These are phyloP conservation scores for Struthidea cinerea DNA, from an alignment of 2,113 vertebrate genomes.

Conservation along the genomic window DNA sequence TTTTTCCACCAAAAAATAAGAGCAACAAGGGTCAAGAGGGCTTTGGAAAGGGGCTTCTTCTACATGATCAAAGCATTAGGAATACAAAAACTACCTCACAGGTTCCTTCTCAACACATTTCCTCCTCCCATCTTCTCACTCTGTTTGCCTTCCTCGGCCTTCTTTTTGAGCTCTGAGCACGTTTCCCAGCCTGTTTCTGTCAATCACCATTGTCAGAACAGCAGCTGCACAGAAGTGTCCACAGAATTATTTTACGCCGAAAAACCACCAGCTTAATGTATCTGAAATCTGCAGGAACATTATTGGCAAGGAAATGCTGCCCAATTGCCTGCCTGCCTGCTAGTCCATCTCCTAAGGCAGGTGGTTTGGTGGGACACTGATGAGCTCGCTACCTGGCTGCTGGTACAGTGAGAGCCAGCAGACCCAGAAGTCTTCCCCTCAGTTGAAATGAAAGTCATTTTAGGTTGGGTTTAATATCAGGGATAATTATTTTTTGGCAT, in stretches of 20 bases:
- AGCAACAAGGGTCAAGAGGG: background rate
- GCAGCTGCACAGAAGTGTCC: conserved; percentile 38
- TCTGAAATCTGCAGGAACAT: background rate
- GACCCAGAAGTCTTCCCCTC: background rate
- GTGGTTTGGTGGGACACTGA: background rate
- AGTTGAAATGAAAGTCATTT: background rate
- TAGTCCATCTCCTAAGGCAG: background rate
- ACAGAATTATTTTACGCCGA: background rate
- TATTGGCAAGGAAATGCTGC: background rate
- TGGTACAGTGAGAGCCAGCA: background rate
- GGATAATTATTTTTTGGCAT: background rate
- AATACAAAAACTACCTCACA: background rate
- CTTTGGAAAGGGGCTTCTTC: background rate
- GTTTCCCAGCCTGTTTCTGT: background rate
- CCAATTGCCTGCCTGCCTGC: background rate
- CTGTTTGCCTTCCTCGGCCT: background rate
- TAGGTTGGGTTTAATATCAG: background rate
- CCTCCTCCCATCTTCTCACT: background rate
- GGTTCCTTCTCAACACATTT: background rate
- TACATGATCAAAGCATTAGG: background rate
- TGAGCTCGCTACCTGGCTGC: background rate
- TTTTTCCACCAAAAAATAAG: background rate
- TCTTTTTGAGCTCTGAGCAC: background rate
- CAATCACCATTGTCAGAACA: background rate
- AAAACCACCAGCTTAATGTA: background rate